Percentiles rank a stretch among this genome's conserved stretches.
Conservation (phyloP, 2,797 vertebrate genomes). For the Acanthurus lineatus region DNA sequence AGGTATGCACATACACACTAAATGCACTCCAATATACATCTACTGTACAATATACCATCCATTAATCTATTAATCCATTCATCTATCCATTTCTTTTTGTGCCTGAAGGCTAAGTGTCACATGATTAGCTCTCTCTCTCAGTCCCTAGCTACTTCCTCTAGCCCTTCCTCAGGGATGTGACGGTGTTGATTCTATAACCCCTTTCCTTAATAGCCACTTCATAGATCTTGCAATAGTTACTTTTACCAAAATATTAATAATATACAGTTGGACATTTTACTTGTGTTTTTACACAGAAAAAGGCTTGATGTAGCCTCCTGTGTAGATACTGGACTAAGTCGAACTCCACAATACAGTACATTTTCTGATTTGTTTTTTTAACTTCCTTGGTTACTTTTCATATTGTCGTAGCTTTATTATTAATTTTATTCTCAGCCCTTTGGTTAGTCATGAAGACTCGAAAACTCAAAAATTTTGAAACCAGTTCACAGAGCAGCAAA, state of each 20-base stretch:
- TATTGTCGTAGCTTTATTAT: neutral
- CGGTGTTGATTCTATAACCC: neutral
- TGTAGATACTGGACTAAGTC: too few relatives aligned
- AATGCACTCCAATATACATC: neutral
- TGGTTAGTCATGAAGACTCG: neutral
- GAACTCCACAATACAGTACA: neutral
- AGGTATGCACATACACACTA: neutral
- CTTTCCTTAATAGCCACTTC: neutral
- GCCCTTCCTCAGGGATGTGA: neutral
- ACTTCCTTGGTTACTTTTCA: neutral
- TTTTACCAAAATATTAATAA: neutral
- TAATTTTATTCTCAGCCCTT: neutral
- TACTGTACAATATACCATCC: neutral
- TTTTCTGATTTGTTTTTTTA: neutral
- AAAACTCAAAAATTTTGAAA: slow-evolving; percentile 8
- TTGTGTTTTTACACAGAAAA: neutral
- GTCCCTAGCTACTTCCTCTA: neutral
- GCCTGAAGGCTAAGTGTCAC: neutral
- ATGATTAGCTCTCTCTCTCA: neutral
- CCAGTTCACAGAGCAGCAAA: neutral
- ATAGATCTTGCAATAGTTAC: neutral
- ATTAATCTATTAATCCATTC: too few relatives aligned
- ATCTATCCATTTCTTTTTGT: neutral
- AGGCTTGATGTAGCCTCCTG: too few relatives aligned
- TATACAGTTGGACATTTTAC: too few relatives aligned